These are phyloP conservation scores for Apis florea DNA, from an alignment of 1,140 invertebrate species.

Conservation along the genomic window DNA sequence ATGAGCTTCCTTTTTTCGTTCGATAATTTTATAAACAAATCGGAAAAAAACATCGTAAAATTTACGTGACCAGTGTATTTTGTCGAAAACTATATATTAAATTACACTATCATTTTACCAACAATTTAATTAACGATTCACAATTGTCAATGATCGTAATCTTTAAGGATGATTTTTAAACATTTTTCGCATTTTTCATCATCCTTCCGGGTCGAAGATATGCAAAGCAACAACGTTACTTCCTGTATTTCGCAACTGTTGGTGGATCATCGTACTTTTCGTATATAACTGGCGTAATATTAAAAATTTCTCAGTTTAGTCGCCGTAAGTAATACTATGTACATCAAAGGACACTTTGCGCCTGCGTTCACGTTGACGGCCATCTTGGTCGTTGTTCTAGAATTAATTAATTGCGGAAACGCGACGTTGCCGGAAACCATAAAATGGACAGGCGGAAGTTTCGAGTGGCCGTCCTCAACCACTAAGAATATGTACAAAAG, in stretches of 20 bases:
- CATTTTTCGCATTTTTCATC: neutral
- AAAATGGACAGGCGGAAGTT: conserved; percentile 78
- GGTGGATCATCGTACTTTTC: neutral
- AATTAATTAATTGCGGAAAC: neutral
- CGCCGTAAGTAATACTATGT: conserved; percentile 4
- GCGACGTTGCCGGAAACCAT: conserved; percentile 36
- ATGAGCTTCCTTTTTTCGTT: neutral
- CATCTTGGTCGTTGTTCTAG: conserved; percentile 35
- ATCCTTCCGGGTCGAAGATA: neutral
- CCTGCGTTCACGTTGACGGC: conserved; percentile 17
- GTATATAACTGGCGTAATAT: conserved; percentile 65
- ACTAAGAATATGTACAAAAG: conserved; percentile 81
- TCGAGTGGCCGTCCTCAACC: conserved; percentile 81
- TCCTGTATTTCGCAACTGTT: conserved; percentile 15
- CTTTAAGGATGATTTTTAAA: neutral
- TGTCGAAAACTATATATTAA: neutral
- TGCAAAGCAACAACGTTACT: neutral
- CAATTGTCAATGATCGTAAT: neutral
- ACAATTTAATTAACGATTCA: no score
- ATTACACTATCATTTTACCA: neutral
- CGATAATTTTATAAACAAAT: neutral
- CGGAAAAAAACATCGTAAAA: no score
- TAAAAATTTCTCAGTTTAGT: conserved; percentile 46
- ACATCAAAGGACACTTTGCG: conserved; percentile 11
- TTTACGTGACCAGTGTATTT: neutral